These are phyloP conservation scores for Wiebesia pumilae DNA, from an alignment of 1,140 invertebrate species.

Conservation along the genomic window DNA sequence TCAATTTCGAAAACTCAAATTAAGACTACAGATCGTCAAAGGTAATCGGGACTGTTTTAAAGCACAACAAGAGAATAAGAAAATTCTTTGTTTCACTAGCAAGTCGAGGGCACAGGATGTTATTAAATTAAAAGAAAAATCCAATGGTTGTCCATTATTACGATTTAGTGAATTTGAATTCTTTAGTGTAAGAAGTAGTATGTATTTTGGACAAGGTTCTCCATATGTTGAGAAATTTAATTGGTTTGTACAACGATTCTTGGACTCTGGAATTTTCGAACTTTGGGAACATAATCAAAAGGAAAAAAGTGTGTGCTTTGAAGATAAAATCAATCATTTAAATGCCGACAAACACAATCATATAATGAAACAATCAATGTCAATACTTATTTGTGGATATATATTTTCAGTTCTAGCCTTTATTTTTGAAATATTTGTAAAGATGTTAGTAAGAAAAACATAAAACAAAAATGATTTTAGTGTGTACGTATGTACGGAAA, in stretches of 20 bases:
- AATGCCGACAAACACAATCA: not conserved
- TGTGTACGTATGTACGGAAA: too few species aligned
- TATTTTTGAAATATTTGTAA: not conserved
- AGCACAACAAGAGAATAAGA: not conserved
- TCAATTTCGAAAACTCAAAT: not conserved
- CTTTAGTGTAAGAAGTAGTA: not conserved
- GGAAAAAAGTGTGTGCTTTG: constrained; percentile 1
- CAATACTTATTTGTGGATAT: constrained; percentile 26
- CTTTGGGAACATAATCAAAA: not conserved
- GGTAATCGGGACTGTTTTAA: constrained; percentile 8
- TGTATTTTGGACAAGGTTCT: constrained; percentile 13
- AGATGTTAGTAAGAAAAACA: not conserved
- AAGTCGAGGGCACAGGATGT: not conserved
- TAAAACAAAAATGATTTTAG: too few species aligned
- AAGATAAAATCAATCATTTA: not conserved
- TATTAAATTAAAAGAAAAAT: not conserved
- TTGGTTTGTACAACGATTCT: not conserved
- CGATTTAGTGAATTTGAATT: constrained; percentile 20
- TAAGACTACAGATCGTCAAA: not conserved
- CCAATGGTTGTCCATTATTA: not conserved
- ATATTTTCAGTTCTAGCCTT: not conserved
- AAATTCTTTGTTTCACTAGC: constrained; percentile 15
- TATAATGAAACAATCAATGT: not conserved
- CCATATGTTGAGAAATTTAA: constrained; percentile 29
- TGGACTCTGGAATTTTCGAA: constrained; percentile 5